A percentile compares a stretch with the other conserved stretches of the same genome.
phyloP scores from a whole-genome alignment of 2,797 vertebrate species.

The Megaceryle alcyon region DNA sequence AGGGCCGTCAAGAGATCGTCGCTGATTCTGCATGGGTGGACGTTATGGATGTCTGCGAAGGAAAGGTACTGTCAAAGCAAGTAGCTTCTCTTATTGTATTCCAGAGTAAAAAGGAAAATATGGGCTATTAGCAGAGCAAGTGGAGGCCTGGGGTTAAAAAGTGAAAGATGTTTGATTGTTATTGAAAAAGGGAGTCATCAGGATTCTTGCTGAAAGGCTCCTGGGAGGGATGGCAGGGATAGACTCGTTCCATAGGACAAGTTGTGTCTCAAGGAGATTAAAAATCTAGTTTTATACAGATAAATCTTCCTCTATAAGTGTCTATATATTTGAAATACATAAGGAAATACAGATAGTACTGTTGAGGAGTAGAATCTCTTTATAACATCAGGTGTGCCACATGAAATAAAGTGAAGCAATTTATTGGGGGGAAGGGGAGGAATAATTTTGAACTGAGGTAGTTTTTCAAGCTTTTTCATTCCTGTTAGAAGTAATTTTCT shows the following conservation, averaged over 20 bases:
- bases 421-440: background rate
- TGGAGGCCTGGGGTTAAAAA: background rate
- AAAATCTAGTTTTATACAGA: background rate
- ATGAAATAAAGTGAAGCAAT: background rate
- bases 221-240: background rate
- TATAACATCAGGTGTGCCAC: fast-evolving
- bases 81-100: background rate
- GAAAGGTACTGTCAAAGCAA: conserved; percentile 63
- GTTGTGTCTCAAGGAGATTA: background rate
- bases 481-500: background rate
- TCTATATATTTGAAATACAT: background rate
- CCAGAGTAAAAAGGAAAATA: background rate
- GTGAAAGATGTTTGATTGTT: background rate
- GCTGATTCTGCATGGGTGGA: conserved; percentile 78
- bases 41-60: conserved; percentile 73
- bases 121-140: background rate
- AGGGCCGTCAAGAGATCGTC: conserved; percentile 19
- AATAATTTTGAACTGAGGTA: background rate
- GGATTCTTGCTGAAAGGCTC: background rate
- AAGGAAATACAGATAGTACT: background rate
- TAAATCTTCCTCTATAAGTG: background rate
- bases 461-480: background rate
- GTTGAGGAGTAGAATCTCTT: background rate
- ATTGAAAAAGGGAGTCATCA: background rate
- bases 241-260: background rate